Conservation (phyloP, 1,140 invertebrate species). For the Acromyrmex echinatior region DNA sequence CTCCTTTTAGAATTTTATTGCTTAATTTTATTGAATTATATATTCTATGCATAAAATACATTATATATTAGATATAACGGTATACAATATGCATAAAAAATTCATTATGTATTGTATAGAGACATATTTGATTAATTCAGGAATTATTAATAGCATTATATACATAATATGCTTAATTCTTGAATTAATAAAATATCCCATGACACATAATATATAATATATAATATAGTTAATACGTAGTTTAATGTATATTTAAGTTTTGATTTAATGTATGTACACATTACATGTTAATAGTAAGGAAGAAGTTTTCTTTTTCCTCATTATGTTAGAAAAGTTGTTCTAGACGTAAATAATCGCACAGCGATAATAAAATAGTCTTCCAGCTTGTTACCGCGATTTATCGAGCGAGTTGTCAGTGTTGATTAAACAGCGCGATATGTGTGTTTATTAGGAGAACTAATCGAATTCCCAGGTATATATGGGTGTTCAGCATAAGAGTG, state of each 20-base stretch:
- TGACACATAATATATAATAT: too few species aligned
- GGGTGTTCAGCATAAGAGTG: conserved; percentile 71
- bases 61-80: too few species aligned
- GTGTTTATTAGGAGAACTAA: conserved; percentile 44
- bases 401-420: conserved; percentile 48
- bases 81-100: too few species aligned
- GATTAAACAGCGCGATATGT: conserved; percentile 43
- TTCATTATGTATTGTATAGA: too few species aligned
- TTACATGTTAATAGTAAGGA: neutral
- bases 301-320: neutral
- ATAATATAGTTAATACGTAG: neutral
- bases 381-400: conserved; percentile 40
- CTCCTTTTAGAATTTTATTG: too few species aligned
- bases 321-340: neutral
- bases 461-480: conserved; percentile 59
- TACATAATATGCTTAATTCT: too few species aligned
- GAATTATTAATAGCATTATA: too few species aligned
- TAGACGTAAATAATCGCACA: neutral
- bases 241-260: too few species aligned
- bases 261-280: neutral
- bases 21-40: too few species aligned
- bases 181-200: too few species aligned
- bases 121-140: too few species aligned
- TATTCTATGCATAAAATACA: too few species aligned
- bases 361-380: neutral